Evolutionary conservation across 2,888 invertebrate genomes (phyloP).

Genomic region (Bellardia bayeri): DNA sequence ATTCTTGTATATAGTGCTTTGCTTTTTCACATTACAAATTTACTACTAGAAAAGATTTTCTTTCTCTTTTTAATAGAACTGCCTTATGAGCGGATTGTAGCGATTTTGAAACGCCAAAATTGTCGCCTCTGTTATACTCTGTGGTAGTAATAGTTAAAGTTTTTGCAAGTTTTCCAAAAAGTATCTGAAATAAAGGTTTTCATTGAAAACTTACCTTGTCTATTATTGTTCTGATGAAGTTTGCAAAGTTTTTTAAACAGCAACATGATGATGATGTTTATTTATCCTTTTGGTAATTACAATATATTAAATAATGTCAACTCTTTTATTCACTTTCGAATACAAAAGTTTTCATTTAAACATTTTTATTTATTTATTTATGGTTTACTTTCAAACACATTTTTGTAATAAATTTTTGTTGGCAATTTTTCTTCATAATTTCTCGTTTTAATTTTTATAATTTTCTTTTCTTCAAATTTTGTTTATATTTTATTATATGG

Average conservation of each 20-base stretch:
- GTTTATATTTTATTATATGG: neutral
- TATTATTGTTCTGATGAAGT: slow-evolving; percentile 50
- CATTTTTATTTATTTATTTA: slow-evolving; percentile 4
- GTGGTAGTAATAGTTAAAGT: no score
- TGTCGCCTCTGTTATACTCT: no score
- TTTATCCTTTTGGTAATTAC: neutral
- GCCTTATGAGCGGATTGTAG: no score
- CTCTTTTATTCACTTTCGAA: neutral
- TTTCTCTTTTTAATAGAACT: no score
- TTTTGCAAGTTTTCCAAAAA: neutral
- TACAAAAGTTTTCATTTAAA: neutral
- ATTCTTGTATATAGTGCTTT: no score
- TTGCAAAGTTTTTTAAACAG: slow-evolving; percentile 67
- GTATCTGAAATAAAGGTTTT: neutral
- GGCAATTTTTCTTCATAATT: slow-evolving; percentile 31
- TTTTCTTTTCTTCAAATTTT: slow-evolving; percentile 26
- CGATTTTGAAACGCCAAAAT: no score
- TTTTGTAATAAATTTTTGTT: slow-evolving; percentile 41
- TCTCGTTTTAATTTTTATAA: slow-evolving; percentile 45
- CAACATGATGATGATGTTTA: slow-evolving; percentile 52
- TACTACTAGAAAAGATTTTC: no score
- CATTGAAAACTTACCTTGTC: slow-evolving; percentile 50
- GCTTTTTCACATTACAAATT: no score
- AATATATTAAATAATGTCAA: neutral
- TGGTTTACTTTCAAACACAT: neutral